Conservation (phyloP, 2,113 vertebrate species). For the Martes martes region DNA sequence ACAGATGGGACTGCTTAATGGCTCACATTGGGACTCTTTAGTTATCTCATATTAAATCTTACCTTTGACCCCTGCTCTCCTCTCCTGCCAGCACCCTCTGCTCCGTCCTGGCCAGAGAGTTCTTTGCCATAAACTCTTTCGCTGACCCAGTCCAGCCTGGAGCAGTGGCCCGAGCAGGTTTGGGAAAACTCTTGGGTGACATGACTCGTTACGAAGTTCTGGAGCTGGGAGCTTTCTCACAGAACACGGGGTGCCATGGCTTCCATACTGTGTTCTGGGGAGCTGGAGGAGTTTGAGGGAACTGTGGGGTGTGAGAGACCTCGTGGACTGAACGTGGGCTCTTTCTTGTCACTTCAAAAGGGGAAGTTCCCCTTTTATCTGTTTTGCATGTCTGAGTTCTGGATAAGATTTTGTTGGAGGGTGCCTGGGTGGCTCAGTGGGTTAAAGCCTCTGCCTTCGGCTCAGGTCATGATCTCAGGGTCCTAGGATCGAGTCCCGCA, state of each 20-base stretch:
- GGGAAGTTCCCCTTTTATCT: background rate
- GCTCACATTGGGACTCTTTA: background rate
- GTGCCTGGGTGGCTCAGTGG: no score
- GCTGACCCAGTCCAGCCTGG: background rate
- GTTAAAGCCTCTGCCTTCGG: no score
- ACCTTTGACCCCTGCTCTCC: background rate
- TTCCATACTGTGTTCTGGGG: background rate
- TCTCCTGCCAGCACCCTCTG: background rate
- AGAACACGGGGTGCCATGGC: background rate
- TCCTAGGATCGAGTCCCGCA: no score
- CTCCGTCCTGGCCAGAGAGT: background rate
- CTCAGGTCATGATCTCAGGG: no score
- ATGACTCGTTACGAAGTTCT: background rate
- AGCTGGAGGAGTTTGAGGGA: background rate
- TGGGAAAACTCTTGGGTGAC: background rate
- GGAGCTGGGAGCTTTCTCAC: background rate
- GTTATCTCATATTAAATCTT: background rate
- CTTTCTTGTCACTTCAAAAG: background rate
- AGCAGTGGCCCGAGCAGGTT: background rate
- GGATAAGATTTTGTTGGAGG: background rate
- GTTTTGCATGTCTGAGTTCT: background rate
- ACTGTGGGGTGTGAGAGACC: background rate
- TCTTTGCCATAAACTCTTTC: background rate
- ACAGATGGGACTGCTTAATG: background rate
- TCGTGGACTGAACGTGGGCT: background rate